These are phyloP conservation scores for Trissoscelio sp. DNA, from an alignment of 2,888 invertebrate genomes.

Conservation along the genomic window DNA sequence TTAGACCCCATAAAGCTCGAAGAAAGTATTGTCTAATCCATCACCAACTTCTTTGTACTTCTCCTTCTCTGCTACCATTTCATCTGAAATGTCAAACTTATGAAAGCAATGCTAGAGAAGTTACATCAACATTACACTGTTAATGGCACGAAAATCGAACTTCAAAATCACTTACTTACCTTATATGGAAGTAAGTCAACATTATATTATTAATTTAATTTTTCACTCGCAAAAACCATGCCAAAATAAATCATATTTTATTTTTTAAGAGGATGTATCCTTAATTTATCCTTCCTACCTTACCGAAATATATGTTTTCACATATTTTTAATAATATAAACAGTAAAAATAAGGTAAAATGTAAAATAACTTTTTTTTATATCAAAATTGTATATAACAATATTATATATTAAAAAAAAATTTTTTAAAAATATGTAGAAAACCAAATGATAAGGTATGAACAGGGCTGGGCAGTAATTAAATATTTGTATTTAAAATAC, in stretches of 20 bases:
- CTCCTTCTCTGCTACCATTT: constrained; percentile 94
- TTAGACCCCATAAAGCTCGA: constrained; percentile 87
- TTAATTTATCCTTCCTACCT: too few relatives aligned
- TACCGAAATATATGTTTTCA: not conserved
- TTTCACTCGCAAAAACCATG: constrained; percentile 59
- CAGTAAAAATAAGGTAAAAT: constrained; percentile 35
- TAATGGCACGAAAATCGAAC: constrained; percentile 27
- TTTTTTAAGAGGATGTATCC: not conserved
- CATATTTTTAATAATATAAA: not conserved
- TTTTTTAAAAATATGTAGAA: too few relatives aligned
- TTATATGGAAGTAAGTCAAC: too few relatives aligned
- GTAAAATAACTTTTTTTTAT: too few relatives aligned
- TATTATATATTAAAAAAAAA: too few relatives aligned
- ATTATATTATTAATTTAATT: too few relatives aligned
- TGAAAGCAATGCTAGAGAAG: constrained; percentile 39
- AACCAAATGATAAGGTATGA: too few relatives aligned
- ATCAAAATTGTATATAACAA: too few relatives aligned
- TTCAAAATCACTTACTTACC: constrained; percentile 47
- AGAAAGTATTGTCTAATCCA: constrained; percentile 96
- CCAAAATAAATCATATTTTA: constrained; percentile 4
- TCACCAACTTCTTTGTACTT: constrained; percentile 96
- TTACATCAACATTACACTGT: constrained; percentile 2
- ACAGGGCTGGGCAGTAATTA: too few relatives aligned
- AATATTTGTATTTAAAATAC: too few relatives aligned
- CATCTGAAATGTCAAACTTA: constrained; percentile 87